Evolutionary conservation across 2,113 vertebrate species (phyloP).

Genomic region (Istiophorus platypterus): DNA sequence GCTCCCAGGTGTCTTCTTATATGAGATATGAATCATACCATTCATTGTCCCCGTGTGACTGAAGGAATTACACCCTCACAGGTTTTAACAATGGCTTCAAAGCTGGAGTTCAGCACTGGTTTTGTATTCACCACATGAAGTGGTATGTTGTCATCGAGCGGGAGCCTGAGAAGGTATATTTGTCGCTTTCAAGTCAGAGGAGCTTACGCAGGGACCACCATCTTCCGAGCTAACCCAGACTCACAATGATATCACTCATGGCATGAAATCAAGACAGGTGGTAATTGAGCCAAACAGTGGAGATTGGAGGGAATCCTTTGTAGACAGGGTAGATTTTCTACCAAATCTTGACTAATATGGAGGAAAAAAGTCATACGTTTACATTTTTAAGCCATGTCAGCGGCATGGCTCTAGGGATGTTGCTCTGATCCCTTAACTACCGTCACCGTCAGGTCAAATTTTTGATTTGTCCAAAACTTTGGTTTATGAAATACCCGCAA

Average conservation of each 20-base stretch:
- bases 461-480: neutral
- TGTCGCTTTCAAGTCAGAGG: conserved; percentile 46
- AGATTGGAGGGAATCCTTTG: conserved; percentile 2
- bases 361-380: neutral
- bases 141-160: conserved; percentile 46
- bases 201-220: conserved; percentile 48
- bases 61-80: conserved; percentile 56
- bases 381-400: neutral
- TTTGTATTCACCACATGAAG: conserved; percentile 60
- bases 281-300: conserved; percentile 19
- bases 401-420: neutral
- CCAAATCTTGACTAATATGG: neutral
- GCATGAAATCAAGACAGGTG: conserved; percentile 44
- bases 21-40: conserved; percentile 66
- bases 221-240: conserved; percentile 17
- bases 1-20: conserved; percentile 61
- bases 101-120: conserved; percentile 61
- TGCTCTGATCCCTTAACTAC: neutral
- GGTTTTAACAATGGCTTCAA: conserved; percentile 73
- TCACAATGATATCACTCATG: conserved; percentile 57
- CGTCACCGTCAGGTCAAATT: too few species aligned
- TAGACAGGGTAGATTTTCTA: conserved; percentile 29
- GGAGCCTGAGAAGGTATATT: conserved; percentile 48
- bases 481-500: neutral
- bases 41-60: conserved; percentile 63